A percentile compares a stretch with the other conserved stretches of the same genome.
These are phyloP conservation scores for Leucosticte australis DNA, from an alignment of 2,113 vertebrate genomes.

Conservation along the genomic window DNA sequence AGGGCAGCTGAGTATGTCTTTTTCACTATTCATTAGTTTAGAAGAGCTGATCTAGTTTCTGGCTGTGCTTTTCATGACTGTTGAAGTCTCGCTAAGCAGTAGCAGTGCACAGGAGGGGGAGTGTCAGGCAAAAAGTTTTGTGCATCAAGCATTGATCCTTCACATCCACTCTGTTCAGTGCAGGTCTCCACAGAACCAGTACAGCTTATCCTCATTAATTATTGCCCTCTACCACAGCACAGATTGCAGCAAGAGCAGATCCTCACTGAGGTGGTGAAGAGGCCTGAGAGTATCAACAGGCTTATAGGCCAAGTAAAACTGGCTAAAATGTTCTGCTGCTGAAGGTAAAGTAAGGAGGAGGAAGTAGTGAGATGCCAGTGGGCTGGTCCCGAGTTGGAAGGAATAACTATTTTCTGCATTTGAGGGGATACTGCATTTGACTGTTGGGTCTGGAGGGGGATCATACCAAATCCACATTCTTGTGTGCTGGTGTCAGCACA, in stretches of 20 bases:
- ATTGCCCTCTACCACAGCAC: rapidly evolving
- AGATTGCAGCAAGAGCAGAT: background rate
- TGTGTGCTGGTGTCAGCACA: background rate
- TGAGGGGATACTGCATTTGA: background rate
- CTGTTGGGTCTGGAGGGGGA: background rate
- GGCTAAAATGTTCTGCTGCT: background rate
- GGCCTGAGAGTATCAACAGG: background rate
- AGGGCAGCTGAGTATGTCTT: background rate
- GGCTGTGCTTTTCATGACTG: background rate
- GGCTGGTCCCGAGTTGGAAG: background rate
- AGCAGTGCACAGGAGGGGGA: background rate
- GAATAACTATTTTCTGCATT: background rate
- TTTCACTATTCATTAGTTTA: background rate
- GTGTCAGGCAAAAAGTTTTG: rapidly evolving
- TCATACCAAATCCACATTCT: background rate
- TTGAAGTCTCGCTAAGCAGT: background rate
- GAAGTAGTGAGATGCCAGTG: background rate
- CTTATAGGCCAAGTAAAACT: background rate
- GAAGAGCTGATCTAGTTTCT: background rate
- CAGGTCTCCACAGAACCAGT: background rate
- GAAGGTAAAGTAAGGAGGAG: background rate
- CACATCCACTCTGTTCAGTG: background rate
- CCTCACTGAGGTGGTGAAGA: background rate
- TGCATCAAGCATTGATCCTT: background rate
- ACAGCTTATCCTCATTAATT: background rate